These are phyloP conservation scores for Chaetodon trifasciatus DNA, from an alignment of 2,797 vertebrate genomes.

Conservation along the genomic window DNA sequence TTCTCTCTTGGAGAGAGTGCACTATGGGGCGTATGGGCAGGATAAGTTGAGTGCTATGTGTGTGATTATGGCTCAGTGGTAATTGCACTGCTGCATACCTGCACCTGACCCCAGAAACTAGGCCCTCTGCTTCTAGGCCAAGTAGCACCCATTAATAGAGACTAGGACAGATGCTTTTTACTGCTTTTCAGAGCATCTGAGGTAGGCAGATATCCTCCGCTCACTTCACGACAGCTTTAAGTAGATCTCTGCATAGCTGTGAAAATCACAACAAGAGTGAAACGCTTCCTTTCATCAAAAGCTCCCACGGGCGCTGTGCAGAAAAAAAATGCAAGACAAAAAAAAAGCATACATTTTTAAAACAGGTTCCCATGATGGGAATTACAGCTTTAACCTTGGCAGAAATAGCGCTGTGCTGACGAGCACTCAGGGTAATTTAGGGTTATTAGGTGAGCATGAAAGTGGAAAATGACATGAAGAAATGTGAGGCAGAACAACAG, in stretches of 20 bases:
- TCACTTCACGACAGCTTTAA: constrained; percentile 42
- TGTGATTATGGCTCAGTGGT: constrained; percentile 77
- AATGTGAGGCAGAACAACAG: neutral
- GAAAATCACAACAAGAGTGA: constrained; percentile 40
- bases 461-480: neutral
- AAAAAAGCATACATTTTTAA: constrained; percentile 23
- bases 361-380: constrained; percentile 13
- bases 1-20: constrained; percentile 32
- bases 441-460: neutral
- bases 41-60: constrained; percentile 64
- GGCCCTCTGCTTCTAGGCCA: constrained; percentile 85
- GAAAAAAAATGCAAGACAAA: neutral
- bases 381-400: constrained; percentile 23
- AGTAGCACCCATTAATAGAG: constrained; percentile 84
- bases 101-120: constrained; percentile 84
- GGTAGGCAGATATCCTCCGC: constrained; percentile 58
- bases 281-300: constrained; percentile 23
- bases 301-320: neutral
- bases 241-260: constrained; percentile 40
- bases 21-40: constrained; percentile 38
- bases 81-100: constrained; percentile 80
- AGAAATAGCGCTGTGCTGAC: constrained; percentile 17
- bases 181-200: constrained; percentile 67
- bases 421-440: constrained; percentile 8
- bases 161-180: constrained; percentile 72